A percentile compares a stretch with the other conserved stretches of the same genome.
phyloP scores from a whole-genome alignment of 2,113 vertebrate species.

The Aptenodytes patagonicus region DNA sequence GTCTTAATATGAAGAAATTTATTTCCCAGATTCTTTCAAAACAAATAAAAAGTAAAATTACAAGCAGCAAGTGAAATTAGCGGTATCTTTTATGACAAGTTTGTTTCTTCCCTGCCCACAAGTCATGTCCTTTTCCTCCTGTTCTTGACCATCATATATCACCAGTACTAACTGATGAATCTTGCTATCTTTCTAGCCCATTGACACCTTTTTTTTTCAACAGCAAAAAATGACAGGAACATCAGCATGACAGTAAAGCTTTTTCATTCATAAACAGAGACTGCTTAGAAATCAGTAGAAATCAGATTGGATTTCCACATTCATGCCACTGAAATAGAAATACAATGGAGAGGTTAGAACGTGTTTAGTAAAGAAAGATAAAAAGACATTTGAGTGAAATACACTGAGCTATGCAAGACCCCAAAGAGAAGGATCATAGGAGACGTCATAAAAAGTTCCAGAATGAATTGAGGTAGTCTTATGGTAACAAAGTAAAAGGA shows the following conservation, averaged over 20 bases:
- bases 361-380: neutral
- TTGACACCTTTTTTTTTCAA: neutral
- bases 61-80: neutral
- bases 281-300: neutral
- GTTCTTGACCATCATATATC: neutral
- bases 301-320: neutral
- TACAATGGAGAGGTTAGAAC: neutral
- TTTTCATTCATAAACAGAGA: neutral
- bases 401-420: neutral
- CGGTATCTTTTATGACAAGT: neutral
- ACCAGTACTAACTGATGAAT: neutral
- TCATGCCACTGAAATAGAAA: neutral
- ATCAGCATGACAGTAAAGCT: neutral
- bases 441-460: neutral
- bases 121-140: neutral
- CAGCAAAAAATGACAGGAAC: neutral
- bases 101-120: neutral
- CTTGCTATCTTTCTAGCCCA: neutral
- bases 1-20: neutral
- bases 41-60: neutral
- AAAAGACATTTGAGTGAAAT: neutral
- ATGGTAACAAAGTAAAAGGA: neutral
- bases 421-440: neutral
- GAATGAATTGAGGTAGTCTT: neutral
- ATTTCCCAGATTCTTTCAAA: neutral